These are phyloP conservation scores for Lamellibrachia satsuma DNA, from an alignment of 2,888 invertebrate species.

Conservation along the genomic window DNA sequence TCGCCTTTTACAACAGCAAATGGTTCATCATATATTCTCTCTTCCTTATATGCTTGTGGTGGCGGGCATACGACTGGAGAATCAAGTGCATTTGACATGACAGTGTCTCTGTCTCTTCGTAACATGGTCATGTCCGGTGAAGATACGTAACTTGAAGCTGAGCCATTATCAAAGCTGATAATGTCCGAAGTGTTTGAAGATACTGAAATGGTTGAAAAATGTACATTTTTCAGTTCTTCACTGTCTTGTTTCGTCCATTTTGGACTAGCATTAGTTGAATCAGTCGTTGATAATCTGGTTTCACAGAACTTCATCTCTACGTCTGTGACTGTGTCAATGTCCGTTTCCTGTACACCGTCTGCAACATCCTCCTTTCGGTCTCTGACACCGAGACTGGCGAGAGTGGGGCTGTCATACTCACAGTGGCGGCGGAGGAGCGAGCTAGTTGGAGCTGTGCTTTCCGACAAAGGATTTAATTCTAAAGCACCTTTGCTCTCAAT, in stretches of 20 bases:
- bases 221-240: not conserved
- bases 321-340: not conserved
- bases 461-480: not conserved
- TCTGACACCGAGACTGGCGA: not conserved
- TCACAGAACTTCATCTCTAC: not conserved
- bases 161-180: not conserved
- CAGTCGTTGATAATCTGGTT: not conserved
- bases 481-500: not conserved
- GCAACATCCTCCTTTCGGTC: not conserved
- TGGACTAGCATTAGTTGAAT: not conserved
- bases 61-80: not conserved
- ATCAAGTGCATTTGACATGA: not conserved
- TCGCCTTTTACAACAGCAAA: constrained; percentile 1
- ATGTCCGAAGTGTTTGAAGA: not conserved
- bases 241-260: not conserved
- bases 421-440: not conserved
- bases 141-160: not conserved
- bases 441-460: not conserved
- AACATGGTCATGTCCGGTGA: not conserved
- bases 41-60: not conserved
- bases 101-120: not conserved
- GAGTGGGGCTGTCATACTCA: not conserved
- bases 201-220: not conserved
- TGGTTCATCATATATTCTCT: constrained; percentile 18
- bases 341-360: not conserved